Evolutionary conservation across 2,888 invertebrate species (phyloP).

Genomic region (Temnothorax unifasciatus): DNA sequence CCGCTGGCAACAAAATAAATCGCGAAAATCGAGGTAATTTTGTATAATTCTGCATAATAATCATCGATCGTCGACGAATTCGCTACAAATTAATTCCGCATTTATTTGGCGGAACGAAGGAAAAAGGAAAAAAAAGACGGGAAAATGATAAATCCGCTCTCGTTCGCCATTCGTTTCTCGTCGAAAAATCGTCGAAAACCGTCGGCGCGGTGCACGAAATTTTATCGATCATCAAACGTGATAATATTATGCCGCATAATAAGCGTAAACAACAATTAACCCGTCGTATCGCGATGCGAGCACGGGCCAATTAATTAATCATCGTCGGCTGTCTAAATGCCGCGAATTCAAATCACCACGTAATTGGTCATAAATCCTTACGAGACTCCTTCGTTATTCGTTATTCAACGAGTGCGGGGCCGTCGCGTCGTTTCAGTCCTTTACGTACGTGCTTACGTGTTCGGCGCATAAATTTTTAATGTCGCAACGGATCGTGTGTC

Average conservation of each 20-base stretch:
- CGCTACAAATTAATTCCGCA: constrained; percentile 45
- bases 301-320: constrained; percentile 53
- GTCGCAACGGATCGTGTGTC: background rate
- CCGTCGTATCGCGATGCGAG: constrained; percentile 46
- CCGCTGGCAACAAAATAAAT: constrained; percentile 54
- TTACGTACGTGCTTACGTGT: background rate
- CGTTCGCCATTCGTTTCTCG: constrained; percentile 17
- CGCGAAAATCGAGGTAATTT: constrained; percentile 51
- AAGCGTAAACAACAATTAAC: constrained; percentile 57
- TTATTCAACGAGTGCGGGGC: constrained; percentile 24
- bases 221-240: constrained; percentile 53
- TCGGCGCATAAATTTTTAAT: constrained; percentile 22
- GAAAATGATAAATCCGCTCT: constrained; percentile 17
- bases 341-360: constrained; percentile 52
- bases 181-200: constrained; percentile 50
- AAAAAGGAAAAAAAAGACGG: constrained; percentile 8
- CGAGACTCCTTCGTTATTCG: constrained; percentile 23
- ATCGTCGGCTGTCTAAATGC: constrained; percentile 52
- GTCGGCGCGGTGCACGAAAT: constrained; percentile 41
- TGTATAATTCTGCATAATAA: constrained; percentile 58
- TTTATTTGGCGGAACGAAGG: constrained; percentile 27
- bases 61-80: constrained; percentile 46
- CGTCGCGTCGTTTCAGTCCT: background rate
- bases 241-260: constrained; percentile 55
- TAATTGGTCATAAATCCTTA: constrained; percentile 53